Base-by-base conservation (phyloP, 2,888 invertebrate genomes). In the Cacoxenus indagator region DNA sequence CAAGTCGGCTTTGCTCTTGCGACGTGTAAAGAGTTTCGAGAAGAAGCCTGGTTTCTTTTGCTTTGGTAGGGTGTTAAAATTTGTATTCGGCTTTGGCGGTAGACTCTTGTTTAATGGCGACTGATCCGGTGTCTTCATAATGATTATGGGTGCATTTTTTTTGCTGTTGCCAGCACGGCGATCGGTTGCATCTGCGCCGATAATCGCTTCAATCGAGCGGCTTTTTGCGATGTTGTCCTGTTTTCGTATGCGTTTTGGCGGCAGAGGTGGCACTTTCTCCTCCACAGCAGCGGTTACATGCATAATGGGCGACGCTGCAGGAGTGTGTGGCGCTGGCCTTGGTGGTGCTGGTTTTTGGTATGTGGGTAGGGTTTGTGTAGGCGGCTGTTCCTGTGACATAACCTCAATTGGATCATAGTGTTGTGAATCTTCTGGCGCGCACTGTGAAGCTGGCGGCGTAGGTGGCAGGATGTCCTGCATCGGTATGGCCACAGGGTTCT, bases 181-280 rank as follows among this genome's bases (percentile, higher is more conserved):
- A 8, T 75, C 76, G 17, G 65, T 22, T 9, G 9, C 45, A 2
- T 48, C 37, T 14, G 27, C 43, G 31, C 69, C 71, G 17, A 51
- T 74, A 67, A 82, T 85, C 0, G 82, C 85, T 59, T 82, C 82
- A 6, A 84, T 81, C 14, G 85, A 82, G 22, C 83, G 84, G 68
- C 87, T 87, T 74, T 88, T 87, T 0, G 83, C 84, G 64, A 85
- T 86, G 70, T 84, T 85, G 69, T 87, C 88, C 26, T 90, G 88
- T 17, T 92, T 92, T 65, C 92, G 92, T 2, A 92, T 89, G 62
- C 95, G 91, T 84, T 95, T 96, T 0, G 96, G 96, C 0, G 95
- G 95, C 68, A 95, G 81, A 0, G 95, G 95, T 1, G 95, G 95
- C 54, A 93, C 89, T 75, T 91, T 90, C 74, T 92, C 92, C 70